These are phyloP conservation scores for Volucella inanis DNA, from an alignment of 2,888 invertebrate species.

Conservation along the genomic window DNA sequence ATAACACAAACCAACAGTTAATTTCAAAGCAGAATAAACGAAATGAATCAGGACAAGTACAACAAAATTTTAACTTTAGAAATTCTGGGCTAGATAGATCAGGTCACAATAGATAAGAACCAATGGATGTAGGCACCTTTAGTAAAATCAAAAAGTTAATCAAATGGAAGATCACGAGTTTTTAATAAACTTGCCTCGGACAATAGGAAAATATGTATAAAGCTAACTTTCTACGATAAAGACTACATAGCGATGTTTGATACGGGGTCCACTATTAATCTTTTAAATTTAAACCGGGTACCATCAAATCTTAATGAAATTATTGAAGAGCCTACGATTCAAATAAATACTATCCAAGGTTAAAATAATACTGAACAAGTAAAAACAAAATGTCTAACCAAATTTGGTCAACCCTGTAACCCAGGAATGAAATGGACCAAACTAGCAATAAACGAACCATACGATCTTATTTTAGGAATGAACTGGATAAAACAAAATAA, in stretches of 20 bases:
- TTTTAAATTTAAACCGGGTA: constrained; percentile 10
- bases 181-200: too few relatives aligned
- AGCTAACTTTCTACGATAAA: too few relatives aligned
- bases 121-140: too few relatives aligned
- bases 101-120: too few relatives aligned
- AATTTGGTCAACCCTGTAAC: background rate
- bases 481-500: constrained; percentile 19
- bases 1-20: constrained; percentile 15
- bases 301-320: too few relatives aligned
- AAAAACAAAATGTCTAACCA: background rate
- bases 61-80: constrained; percentile 9
- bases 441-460: constrained; percentile 27
- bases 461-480: constrained; percentile 47
- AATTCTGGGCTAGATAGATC: background rate
- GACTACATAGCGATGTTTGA: too few relatives aligned
- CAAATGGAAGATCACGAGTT: too few relatives aligned
- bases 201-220: too few relatives aligned
- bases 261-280: constrained; percentile 14
- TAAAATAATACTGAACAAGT: too few relatives aligned
- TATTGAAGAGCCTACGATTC: too few relatives aligned
- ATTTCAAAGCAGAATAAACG: constrained; percentile 13
- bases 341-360: too few relatives aligned
- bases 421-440: constrained; percentile 5
- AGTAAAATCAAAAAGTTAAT: too few relatives aligned
- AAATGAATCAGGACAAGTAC: constrained; percentile 18